Evolutionary conservation across 2,888 invertebrate genomes (phyloP).

Genomic region (Eilema caniola): DNA sequence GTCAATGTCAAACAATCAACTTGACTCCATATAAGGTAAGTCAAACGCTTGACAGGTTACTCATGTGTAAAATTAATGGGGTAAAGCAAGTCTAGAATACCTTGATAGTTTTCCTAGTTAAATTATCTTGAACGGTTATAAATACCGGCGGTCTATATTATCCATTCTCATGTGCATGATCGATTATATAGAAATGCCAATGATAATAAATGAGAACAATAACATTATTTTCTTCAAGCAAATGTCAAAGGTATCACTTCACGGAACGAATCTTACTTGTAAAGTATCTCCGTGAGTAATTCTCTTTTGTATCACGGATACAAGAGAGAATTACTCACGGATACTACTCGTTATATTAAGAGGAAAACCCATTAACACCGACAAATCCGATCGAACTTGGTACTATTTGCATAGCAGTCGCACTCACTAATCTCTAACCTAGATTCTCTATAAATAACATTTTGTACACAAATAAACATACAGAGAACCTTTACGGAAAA

Average conservation of each 20-base stretch:
- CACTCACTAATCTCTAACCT: background rate
- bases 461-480: background rate
- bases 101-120: slow-evolving; percentile 12
- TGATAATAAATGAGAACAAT: background rate
- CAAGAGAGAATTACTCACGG: too few relatives aligned
- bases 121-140: background rate
- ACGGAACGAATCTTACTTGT: background rate
- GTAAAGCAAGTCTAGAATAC: background rate
- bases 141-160: background rate
- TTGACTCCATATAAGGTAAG: background rate
- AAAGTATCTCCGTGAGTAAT: background rate
- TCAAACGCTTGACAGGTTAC: background rate
- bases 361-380: background rate
- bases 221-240: background rate
- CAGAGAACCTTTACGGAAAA: background rate
- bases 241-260: background rate
- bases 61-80: background rate
- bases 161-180: background rate
- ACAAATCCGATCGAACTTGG: background rate
- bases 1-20: slow-evolving; percentile 12
- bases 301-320: background rate
- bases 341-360: background rate
- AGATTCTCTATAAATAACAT: background rate
- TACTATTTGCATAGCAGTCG: background rate
- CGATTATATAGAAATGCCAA: background rate